Evolutionary conservation across 2,888 invertebrate species (phyloP).

Genomic region (Nycteola revayana): DNA sequence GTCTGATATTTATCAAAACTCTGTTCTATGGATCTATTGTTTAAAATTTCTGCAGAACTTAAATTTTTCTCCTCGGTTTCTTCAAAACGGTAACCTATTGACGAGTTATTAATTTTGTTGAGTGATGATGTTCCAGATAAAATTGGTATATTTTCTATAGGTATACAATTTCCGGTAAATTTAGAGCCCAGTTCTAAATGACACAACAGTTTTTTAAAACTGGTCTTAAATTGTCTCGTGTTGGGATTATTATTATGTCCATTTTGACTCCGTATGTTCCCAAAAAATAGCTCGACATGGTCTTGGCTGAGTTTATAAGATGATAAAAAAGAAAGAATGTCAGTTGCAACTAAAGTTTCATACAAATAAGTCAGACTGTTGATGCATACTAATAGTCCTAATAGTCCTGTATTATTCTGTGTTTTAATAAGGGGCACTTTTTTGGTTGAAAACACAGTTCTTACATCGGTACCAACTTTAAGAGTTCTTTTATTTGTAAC

Average conservation of each 20-base stretch:
- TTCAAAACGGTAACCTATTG: not conserved
- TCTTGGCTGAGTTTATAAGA: conserved; percentile 2
- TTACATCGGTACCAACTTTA: not conserved
- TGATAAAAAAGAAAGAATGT: not conserved
- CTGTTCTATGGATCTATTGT: not conserved
- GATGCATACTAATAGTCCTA: conserved; percentile 1
- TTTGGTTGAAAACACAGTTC: not conserved
- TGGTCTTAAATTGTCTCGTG: conserved; percentile 1
- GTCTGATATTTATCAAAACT: conserved; percentile 1
- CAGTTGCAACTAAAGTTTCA: not conserved
- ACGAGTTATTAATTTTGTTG: conserved; percentile 1
- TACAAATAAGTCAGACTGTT: not conserved
- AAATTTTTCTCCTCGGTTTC: conserved; percentile 1
- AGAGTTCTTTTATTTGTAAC: not conserved
- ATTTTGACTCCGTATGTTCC: not conserved
- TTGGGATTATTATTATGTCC: conserved; percentile 4
- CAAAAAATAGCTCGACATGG: conserved; percentile 1
- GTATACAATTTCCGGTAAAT: conserved; percentile 2
- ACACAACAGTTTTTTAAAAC: conserved; percentile 1
- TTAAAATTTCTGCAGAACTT: not conserved
- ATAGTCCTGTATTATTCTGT: not conserved
- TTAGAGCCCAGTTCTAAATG: conserved; percentile 2
- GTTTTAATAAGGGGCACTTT: not conserved
- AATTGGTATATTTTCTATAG: not conserved
- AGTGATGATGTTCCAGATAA: not conserved